phyloP scores from a whole-genome alignment of 2,888 invertebrate species.

The Merodon equestris region DNA sequence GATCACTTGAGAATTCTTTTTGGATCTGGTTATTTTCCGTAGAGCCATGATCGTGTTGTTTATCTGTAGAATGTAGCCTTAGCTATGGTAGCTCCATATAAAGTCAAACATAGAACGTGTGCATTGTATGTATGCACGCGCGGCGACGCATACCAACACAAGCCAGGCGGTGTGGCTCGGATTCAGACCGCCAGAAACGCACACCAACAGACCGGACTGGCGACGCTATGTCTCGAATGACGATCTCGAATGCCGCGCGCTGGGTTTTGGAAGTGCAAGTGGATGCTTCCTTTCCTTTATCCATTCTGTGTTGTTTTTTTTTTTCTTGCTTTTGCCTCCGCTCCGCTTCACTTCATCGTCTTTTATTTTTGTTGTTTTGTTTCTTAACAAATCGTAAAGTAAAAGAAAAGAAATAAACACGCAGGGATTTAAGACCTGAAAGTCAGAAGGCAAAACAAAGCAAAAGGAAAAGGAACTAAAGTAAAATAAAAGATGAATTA shows the following conservation, averaged over 20 bases:
- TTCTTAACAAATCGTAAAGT: conserved; percentile 31
- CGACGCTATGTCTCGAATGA: conserved; percentile 69
- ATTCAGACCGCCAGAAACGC: conserved; percentile 57
- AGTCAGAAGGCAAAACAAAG: conserved; percentile 10
- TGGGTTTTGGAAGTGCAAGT: conserved; percentile 61
- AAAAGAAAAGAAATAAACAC: conserved; percentile 50
- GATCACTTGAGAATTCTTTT: conserved; percentile 68
- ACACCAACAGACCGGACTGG: conserved; percentile 61
- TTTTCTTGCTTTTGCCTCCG: conserved; percentile 5
- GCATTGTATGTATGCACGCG: conserved; percentile 7
- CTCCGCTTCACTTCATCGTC: no score
- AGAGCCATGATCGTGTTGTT: conserved; percentile 67
- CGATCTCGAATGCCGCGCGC: conserved; percentile 60
- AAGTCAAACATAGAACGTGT: conserved; percentile 58
- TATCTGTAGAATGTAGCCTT: conserved; percentile 67
- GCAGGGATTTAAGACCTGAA: conserved; percentile 51
- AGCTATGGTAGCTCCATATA: conserved; percentile 63
- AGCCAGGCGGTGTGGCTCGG: not conserved
- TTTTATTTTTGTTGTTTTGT: conserved; percentile 26
- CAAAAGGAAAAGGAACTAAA: not conserved
- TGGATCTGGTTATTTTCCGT: conserved; percentile 68
- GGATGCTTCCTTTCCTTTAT: conserved; percentile 66
- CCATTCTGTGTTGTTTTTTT: conserved; percentile 33
- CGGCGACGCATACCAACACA: not conserved
- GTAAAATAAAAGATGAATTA: conserved; percentile 54